Conservation (phyloP, 1,140 invertebrate species). For the Ceratosolen solmsi region DNA sequence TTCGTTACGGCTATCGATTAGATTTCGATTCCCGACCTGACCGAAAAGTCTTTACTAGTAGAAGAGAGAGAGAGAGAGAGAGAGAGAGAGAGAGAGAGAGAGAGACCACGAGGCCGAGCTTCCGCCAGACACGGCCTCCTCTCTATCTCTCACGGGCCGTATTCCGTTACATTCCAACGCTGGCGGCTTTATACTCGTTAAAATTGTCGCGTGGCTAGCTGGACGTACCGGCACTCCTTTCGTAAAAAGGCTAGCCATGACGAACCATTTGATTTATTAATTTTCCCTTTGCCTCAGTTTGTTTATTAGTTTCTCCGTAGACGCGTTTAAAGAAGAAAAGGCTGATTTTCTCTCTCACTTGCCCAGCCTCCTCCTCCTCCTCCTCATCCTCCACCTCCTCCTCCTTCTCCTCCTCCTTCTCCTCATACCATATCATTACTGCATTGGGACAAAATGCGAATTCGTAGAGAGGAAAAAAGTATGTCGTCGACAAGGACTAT, state of each 20-base stretch:
- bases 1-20: background rate
- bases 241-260: background rate
- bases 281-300: background rate
- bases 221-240: slow-evolving; percentile 6
- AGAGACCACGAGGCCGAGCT: background rate
- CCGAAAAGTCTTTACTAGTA: background rate
- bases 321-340: background rate
- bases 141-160: slow-evolving; percentile 5
- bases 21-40: background rate
- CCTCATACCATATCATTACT: too few species aligned
- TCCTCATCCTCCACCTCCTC: background rate
- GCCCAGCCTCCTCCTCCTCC: background rate
- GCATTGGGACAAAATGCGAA: background rate
- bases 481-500: background rate
- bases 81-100: background rate
- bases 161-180: slow-evolving; percentile 19
- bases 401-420: too few species aligned
- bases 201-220: slow-evolving; percentile 1
- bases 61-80: background rate
- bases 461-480: background rate
- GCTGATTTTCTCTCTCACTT: background rate
- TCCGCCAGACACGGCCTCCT: background rate
- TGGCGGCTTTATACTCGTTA: slow-evolving; percentile 10
- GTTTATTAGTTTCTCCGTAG: background rate
- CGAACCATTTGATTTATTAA: background rate